These are phyloP conservation scores for Mormyrus iriodes DNA, from an alignment of 2,113 vertebrate genomes.

Conservation along the genomic window DNA sequence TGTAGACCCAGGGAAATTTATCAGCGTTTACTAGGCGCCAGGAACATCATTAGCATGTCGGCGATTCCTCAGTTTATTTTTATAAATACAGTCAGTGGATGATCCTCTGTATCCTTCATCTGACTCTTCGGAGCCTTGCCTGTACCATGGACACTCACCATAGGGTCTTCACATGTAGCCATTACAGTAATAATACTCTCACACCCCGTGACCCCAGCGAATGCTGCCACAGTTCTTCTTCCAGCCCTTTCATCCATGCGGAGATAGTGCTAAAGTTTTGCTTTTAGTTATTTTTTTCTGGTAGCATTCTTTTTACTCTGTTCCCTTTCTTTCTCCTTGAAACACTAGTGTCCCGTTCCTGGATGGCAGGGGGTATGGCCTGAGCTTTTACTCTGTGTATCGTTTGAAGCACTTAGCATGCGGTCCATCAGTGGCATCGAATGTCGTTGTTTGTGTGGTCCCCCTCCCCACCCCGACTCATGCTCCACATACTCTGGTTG, in stretches of 20 bases:
- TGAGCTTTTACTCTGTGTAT: conserved; percentile 71
- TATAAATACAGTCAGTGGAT: not conserved
- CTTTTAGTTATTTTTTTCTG: conserved; percentile 43
- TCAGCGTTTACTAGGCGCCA: not conserved
- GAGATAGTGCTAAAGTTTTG: not conserved
- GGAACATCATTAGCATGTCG: not conserved
- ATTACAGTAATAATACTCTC: not conserved
- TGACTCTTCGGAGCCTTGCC: not conserved
- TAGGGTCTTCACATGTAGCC: not conserved
- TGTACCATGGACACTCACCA: not conserved
- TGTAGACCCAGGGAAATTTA: not conserved
- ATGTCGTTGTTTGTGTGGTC: not conserved
- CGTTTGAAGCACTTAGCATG: conserved; percentile 24
- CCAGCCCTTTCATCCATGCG: not conserved
- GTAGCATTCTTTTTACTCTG: conserved; percentile 57
- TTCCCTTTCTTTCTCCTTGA: conserved; percentile 71
- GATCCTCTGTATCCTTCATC: no score
- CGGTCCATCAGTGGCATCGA: not conserved
- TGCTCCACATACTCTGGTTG: not conserved
- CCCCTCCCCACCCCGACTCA: not conserved
- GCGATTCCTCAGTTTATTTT: not conserved
- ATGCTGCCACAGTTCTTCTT: not conserved
- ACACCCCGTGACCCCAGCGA: not conserved
- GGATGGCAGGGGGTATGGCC: conserved; percentile 99
- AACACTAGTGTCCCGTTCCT: conserved; percentile 93